Base-by-base conservation (phyloP, 2,888 invertebrate species). In the Heterodera filipjevi region DNA sequence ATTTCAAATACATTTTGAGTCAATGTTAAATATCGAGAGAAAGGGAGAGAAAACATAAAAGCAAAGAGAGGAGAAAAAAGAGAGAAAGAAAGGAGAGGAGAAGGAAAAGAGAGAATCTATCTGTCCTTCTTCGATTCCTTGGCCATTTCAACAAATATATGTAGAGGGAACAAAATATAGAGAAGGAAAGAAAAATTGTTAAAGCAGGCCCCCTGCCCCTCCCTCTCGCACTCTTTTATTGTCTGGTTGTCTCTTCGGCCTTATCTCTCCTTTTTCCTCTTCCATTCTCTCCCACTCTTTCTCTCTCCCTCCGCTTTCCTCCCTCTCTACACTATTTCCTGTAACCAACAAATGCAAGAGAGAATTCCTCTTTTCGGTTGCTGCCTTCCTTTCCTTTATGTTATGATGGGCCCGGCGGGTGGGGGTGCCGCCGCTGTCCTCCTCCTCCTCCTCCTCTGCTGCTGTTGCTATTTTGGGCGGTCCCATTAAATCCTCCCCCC, bases 401-500 rank as follows among this genome's bases (percentile, higher is more conserved):
- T 49, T 49, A 49, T 49, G 49, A 19, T 19, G 14, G 49, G 3
- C 49, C n/a, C n/a, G n/a, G 59, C 27, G 27, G 59, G 27, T n/a
- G n/a, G n/a, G 0, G 59, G 59, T 59, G 59, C 59, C 59, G 59
- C 59, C 59, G 3, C n/a, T 22, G 59, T n/a, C n/a, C n/a, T n/a
- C n/a, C n/a, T n/a, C n/a, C n/a, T n/a, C n/a, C n/a, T n/a, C n/a
- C n/a, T n/a, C 53, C 53, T 16, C 53, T 22, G 53, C 10, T 22
- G 53, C 53, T 22, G 66, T 35, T 68, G 68, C 68, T 68, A 68
- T 68, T 68, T 68, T 68, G 32, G 35, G 68, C 68, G 35, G 10
- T 35, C 16, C 68, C 68, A 35, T 35, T 68, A 35, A 68, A 68
- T 68, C 32, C 68, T 8, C 68, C 27, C 68, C 33, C 6, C 33